Percentiles rank a stretch among this genome's conserved stretches.
Conservation (phyloP, 2,888 invertebrate genomes). For the Ormyrus nitidulus region DNA sequence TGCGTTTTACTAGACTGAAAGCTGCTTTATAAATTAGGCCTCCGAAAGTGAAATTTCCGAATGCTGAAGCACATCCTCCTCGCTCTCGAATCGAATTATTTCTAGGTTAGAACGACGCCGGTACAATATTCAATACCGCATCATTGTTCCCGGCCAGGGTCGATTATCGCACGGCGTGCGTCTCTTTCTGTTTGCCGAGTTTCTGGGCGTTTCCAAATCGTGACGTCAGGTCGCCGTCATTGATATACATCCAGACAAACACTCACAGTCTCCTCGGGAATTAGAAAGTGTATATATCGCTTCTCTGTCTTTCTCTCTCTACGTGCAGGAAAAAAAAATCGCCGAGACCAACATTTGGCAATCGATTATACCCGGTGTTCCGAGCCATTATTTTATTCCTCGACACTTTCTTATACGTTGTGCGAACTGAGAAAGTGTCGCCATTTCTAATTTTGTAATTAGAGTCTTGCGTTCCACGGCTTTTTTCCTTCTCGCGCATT, state of each 20-base stretch:
- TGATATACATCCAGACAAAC: constrained; percentile 23
- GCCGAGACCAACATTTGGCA: constrained; percentile 19
- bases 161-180: not conserved
- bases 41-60: no score
- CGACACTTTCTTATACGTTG: no score
- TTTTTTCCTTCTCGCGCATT: not conserved
- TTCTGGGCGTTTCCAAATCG: constrained; percentile 37
- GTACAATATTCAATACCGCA: no score
- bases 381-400: no score
- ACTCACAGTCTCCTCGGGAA: not conserved
- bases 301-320: not conserved
- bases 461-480: not conserved
- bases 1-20: no score
- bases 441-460: constrained; percentile 31
- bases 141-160: no score
- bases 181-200: constrained; percentile 18
- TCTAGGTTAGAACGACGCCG: no score
- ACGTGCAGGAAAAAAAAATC: not conserved
- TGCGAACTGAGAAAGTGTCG: not conserved
- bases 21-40: no score
- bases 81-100: no score
- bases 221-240: constrained; percentile 36
- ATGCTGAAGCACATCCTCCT: no score
- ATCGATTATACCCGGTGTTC: not conserved
- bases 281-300: constrained; percentile 31